These are phyloP conservation scores for Sminthurinus aureus DNA, from an alignment of 2,888 invertebrate species.

Conservation along the genomic window DNA sequence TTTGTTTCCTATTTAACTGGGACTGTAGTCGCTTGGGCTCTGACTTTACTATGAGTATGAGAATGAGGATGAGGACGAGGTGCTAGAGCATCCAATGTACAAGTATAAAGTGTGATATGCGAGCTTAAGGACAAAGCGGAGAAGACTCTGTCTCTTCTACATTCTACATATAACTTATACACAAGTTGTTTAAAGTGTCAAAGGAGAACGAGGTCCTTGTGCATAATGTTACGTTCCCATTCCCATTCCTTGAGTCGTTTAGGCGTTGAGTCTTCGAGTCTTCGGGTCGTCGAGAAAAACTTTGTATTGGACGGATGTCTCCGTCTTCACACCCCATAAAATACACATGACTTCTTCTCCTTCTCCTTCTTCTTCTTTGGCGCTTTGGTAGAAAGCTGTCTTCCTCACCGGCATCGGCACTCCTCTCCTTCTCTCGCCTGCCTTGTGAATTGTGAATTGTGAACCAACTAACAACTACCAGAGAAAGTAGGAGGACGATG, in stretches of 20 bases:
- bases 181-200: conserved; percentile 31
- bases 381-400: not conserved
- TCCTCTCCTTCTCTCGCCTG: not conserved
- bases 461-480: not conserved
- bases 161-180: conserved; percentile 24
- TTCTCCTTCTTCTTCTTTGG: not conserved
- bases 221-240: conserved; percentile 30
- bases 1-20: too few species aligned
- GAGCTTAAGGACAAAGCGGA: too few species aligned
- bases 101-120: too few species aligned
- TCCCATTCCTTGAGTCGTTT: conserved; percentile 29
- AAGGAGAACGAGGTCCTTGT: conserved; percentile 15
- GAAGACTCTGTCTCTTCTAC: not conserved
- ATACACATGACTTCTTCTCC: conserved; percentile 36
- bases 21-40: too few species aligned
- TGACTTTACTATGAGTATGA: too few species aligned
- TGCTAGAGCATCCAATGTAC: too few species aligned
- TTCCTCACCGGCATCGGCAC: not conserved
- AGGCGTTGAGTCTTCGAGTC: too few species aligned
- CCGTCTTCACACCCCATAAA: conserved; percentile 35
- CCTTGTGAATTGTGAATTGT: not conserved
- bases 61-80: too few species aligned
- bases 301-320: conserved; percentile 38
- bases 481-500: too few species aligned
- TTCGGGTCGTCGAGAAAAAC: too few species aligned